A percentile compares a stretch with the other conserved stretches of the same genome.
These are phyloP conservation scores for Campodea augens DNA, from an alignment of 1,140 invertebrate genomes.

Conservation along the genomic window DNA sequence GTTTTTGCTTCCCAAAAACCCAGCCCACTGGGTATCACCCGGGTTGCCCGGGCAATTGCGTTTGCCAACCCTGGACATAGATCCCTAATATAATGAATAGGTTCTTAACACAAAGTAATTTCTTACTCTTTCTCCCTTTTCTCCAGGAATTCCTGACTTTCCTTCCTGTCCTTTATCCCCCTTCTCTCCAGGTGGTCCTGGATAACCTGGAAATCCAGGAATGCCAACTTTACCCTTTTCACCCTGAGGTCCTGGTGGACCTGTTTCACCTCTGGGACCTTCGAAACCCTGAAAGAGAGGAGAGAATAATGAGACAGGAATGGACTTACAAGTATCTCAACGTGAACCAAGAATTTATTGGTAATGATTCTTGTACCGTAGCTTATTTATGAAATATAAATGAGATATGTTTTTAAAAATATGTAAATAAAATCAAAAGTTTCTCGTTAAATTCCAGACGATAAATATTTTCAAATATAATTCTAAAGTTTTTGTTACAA, in stretches of 20 bases:
- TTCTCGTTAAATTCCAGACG: constrained; percentile 7
- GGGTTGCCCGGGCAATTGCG: no score
- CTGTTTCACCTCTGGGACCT: constrained; percentile 54
- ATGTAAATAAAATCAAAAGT: constrained; percentile 5
- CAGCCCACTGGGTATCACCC: no score
- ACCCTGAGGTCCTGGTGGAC: constrained; percentile 37
- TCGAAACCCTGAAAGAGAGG: constrained; percentile 36
- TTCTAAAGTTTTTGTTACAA: no score
- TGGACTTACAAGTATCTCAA: background rate
- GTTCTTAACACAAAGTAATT: background rate
- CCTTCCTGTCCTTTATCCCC: constrained; percentile 48
- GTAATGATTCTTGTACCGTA: background rate
- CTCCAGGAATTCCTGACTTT: constrained; percentile 31
- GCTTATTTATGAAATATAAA: background rate
- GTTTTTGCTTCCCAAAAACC: no score
- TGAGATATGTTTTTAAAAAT: constrained; percentile 4
- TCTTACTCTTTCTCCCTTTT: constrained; percentile 26
- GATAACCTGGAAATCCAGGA: constrained; percentile 31
- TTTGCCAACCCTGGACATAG: no score
- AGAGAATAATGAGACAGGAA: background rate
- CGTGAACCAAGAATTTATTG: background rate
- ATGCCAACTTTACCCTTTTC: constrained; percentile 34
- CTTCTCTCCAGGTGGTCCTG: constrained; percentile 43
- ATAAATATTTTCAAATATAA: no score
- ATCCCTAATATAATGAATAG: no score